A percentile compares a stretch with the other conserved stretches of the same genome.
These are phyloP conservation scores for Drosophila auraria DNA, from an alignment of 1,140 invertebrate genomes.

Conservation along the genomic window DNA sequence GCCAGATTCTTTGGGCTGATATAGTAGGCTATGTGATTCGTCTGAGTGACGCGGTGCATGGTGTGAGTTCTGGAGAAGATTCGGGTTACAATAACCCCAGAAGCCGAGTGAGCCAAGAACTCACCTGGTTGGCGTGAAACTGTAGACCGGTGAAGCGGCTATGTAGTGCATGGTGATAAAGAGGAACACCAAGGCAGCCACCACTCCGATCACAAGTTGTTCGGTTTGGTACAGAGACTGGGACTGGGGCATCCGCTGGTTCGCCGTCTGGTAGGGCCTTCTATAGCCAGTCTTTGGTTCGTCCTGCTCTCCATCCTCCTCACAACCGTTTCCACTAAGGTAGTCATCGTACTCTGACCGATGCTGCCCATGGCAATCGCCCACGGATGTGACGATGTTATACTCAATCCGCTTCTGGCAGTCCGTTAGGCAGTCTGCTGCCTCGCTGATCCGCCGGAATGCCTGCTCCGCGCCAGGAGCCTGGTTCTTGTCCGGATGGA, in stretches of 20 bases:
- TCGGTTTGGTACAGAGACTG: conserved; percentile 69
- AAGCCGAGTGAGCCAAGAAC: conserved; percentile 77
- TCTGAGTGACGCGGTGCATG: conserved; percentile 88
- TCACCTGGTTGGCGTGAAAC: conserved; percentile 92
- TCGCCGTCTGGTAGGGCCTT: conserved; percentile 69
- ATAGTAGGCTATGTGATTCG: conserved; percentile 93
- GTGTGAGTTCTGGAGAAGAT: conserved; percentile 54
- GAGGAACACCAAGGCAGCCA: conserved; percentile 87
- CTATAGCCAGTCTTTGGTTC: conserved; percentile 12
- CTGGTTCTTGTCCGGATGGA: conserved; percentile 99
- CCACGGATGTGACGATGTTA: conserved; percentile 88
- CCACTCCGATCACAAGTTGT: conserved; percentile 93
- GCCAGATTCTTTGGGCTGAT: conserved; percentile 95
- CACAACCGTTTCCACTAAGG: background rate
- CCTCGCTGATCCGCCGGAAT: conserved; percentile 97
- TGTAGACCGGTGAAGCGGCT: conserved; percentile 96
- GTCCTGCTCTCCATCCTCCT: background rate
- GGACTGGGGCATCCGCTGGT: conserved; percentile 75
- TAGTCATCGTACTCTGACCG: conserved; percentile 1
- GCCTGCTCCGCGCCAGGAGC: conserved; percentile 97
- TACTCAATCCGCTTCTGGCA: conserved; percentile 97
- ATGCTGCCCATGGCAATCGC: conserved; percentile 22
- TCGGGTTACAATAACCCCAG: background rate
- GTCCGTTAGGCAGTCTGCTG: conserved; percentile 97
- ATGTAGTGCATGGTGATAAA: conserved; percentile 97